Evolutionary conservation across 2,113 vertebrate genomes (phyloP).

Genomic region (Cynoglossus semilaevis): DNA sequence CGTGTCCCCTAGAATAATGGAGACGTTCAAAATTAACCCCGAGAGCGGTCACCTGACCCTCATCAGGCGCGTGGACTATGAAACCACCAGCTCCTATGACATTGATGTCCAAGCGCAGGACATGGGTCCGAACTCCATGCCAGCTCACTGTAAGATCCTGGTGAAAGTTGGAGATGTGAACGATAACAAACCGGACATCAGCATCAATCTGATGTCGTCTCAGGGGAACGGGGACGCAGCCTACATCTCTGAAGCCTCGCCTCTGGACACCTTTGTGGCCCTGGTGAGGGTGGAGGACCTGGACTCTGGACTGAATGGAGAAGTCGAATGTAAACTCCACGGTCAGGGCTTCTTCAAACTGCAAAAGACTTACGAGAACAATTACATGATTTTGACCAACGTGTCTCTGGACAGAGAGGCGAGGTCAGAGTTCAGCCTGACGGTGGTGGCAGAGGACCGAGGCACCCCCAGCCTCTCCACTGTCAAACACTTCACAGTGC

Average conservation of each 20-base stretch:
- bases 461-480: constrained; percentile 90
- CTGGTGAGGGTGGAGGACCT: constrained; percentile 91
- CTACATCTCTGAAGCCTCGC: constrained; percentile 87
- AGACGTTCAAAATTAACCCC: constrained; percentile 91
- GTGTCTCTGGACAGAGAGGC: constrained; percentile 90
- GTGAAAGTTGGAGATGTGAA: constrained; percentile 94
- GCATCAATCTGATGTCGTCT: constrained; percentile 88
- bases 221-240: constrained; percentile 89
- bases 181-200: constrained; percentile 97
- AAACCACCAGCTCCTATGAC: constrained; percentile 86
- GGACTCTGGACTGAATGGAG: constrained; percentile 90
- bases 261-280: constrained; percentile 91
- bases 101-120: constrained; percentile 96
- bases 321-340: constrained; percentile 87
- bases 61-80: constrained; percentile 89
- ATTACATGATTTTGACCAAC: constrained; percentile 95
- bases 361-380: constrained; percentile 92
- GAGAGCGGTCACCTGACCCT: constrained; percentile 90
- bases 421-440: constrained; percentile 92
- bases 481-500: constrained; percentile 92
- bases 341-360: constrained; percentile 93
- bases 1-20: constrained; percentile 88
- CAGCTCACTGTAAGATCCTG: constrained; percentile 94
- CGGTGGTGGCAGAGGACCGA: constrained; percentile 90
- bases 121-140: constrained; percentile 95